A percentile compares a stretch with the other conserved stretches of the same genome.
These are phyloP conservation scores for Luperina nickerlii DNA, from an alignment of 2,888 invertebrate species.

Conservation along the genomic window DNA sequence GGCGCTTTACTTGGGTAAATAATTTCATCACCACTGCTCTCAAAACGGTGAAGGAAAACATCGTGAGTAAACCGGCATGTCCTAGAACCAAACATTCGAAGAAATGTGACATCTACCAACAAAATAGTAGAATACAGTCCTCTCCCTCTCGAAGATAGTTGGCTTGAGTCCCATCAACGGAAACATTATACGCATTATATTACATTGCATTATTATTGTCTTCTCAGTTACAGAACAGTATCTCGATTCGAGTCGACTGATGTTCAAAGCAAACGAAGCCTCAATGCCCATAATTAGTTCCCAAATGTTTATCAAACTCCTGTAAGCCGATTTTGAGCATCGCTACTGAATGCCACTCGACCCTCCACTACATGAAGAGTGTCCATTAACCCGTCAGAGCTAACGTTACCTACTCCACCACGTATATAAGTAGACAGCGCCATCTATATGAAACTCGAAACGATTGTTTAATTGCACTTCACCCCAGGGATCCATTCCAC, in stretches of 20 bases:
- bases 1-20: neutral
- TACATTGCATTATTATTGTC: no score
- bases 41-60: neutral
- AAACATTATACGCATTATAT: neutral
- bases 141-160: neutral
- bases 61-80: neutral
- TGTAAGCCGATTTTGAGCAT: constrained; percentile 43
- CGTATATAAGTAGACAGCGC: constrained; percentile 42
- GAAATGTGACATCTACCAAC: neutral
- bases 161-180: neutral
- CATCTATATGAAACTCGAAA: constrained; percentile 60
- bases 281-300: neutral
- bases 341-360: constrained; percentile 53
- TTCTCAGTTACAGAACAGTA: constrained; percentile 12
- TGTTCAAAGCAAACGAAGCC: constrained; percentile 27
- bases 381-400: constrained; percentile 52
- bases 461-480: constrained; percentile 63
- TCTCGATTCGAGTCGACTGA: constrained; percentile 24
- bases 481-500: constrained; percentile 57
- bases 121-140: neutral
- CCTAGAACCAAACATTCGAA: neutral
- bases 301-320: constrained; percentile 52
- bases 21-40: neutral
- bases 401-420: constrained; percentile 39
- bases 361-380: constrained; percentile 39